phyloP scores from a whole-genome alignment of 2,888 invertebrate species.

The Hecatera dysodea region DNA sequence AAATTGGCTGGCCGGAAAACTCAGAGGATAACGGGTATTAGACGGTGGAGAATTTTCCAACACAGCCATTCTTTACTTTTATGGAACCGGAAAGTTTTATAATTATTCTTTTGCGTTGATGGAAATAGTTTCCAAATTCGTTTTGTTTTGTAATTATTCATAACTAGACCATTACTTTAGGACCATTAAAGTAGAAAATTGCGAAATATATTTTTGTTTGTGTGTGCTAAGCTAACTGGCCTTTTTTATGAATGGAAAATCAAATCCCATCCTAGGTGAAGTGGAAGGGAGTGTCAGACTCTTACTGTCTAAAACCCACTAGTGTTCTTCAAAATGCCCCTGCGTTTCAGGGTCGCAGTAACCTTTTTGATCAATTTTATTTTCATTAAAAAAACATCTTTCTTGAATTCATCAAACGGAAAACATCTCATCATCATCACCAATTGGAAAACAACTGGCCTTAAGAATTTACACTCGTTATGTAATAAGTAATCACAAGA shows the following conservation, averaged over 20 bases:
- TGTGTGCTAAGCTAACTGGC: neutral
- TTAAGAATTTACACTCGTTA: neutral
- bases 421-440: too few relatives aligned
- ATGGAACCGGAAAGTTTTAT: constrained; percentile 28
- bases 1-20: constrained; percentile 41
- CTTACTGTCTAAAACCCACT: too few relatives aligned
- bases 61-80: constrained; percentile 29
- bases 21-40: constrained; percentile 39
- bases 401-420: too few relatives aligned
- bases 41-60: constrained; percentile 12
- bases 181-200: neutral
- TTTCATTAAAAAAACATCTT: too few relatives aligned
- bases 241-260: neutral
- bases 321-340: too few relatives aligned
- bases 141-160: constrained; percentile 18
- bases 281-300: too few relatives aligned
- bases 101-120: constrained; percentile 30
- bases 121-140: constrained; percentile 29
- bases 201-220: too few relatives aligned
- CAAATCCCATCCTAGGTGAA: fast-evolving
- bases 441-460: neutral
- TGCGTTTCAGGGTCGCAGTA: too few relatives aligned
- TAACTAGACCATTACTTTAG: neutral
- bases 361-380: too few relatives aligned
- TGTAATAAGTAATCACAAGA: neutral